Evolutionary conservation across 2,888 invertebrate species (phyloP).

Genomic region (Elysia crispata): DNA sequence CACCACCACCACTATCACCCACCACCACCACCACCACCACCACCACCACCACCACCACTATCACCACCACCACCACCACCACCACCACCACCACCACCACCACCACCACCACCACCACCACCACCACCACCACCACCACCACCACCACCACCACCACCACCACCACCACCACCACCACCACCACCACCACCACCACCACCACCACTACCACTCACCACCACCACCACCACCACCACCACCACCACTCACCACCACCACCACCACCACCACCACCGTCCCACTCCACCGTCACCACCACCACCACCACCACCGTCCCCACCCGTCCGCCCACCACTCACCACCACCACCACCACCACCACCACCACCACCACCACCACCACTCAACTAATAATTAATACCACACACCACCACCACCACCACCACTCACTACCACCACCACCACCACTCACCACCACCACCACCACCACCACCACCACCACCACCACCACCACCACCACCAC

Average conservation of each 20-base stretch:
- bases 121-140: constrained; percentile 9
- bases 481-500: too few species aligned
- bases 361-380: neutral
- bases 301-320: neutral
- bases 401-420: too few species aligned
- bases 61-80: constrained; percentile 1
- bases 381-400: neutral
- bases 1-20: constrained; percentile 3
- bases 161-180: neutral
- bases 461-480: neutral
- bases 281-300: neutral
- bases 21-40: too few species aligned
- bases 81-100: constrained; percentile 9
- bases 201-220: too few species aligned
- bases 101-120: constrained; percentile 6
- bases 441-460: too few species aligned
- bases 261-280: neutral
- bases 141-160: constrained; percentile 9
- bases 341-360: neutral
- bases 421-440: neutral
- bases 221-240: too few species aligned
- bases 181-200: constrained; percentile 21
- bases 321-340: too few species aligned
- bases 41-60: constrained; percentile 12
- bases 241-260: too few species aligned